Evolutionary conservation across 2,888 invertebrate genomes (phyloP).

Genomic region (Biston betularia): DNA sequence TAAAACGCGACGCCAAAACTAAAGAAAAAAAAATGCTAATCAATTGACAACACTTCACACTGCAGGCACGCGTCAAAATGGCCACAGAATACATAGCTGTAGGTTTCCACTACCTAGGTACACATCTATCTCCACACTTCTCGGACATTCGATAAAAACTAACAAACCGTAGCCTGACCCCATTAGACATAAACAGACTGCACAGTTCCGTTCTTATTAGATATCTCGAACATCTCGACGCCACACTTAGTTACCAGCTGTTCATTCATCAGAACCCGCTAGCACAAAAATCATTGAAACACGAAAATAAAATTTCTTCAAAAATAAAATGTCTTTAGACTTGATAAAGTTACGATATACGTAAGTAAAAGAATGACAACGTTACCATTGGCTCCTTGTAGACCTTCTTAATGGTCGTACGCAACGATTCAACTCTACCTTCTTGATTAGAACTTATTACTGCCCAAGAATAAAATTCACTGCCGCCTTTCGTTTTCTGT

Average conservation of each 20-base stretch:
- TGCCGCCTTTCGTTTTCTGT: no score
- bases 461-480: no score
- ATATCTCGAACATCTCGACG: slow-evolving; percentile 28
- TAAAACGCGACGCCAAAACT: no score
- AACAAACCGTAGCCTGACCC: slow-evolving; percentile 50
- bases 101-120: slow-evolving; percentile 12
- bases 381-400: no score
- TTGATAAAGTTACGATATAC: no score
- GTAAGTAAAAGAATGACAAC: no score
- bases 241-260: slow-evolving; percentile 20
- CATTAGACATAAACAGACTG: slow-evolving; percentile 51
- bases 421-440: no score
- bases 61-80: slow-evolving; percentile 5
- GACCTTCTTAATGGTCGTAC: no score
- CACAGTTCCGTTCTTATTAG: slow-evolving; percentile 51
- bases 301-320: no score
- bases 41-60: slow-evolving; percentile 11
- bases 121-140: slow-evolving; percentile 28
- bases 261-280: slow-evolving; percentile 2
- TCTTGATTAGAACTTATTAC: no score
- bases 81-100: not conserved
- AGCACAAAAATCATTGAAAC: not conserved
- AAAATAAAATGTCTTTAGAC: no score
- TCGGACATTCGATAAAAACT: slow-evolving; percentile 52
- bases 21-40: no score